Evolutionary conservation across 2,113 vertebrate species (phyloP).

Genomic region (Etia nguti): DNA sequence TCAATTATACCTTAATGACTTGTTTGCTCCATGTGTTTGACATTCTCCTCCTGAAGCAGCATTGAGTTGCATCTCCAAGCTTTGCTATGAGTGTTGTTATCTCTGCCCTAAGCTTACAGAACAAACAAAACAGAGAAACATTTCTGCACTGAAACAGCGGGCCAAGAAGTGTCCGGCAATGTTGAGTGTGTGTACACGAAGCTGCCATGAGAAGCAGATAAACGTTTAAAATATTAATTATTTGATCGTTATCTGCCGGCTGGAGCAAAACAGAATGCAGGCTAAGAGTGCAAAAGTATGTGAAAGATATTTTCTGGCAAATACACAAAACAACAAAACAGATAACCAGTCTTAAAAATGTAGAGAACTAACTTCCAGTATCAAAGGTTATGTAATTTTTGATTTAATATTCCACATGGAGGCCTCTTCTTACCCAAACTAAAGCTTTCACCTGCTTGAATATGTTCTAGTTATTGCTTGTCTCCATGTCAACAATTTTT

Average conservation of each 20-base stretch:
- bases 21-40: constrained; percentile 1
- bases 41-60: background rate
- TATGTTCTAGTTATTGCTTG: background rate
- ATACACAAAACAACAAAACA: background rate
- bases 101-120: background rate
- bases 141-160: background rate
- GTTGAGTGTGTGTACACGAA: constrained; percentile 44
- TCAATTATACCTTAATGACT: background rate
- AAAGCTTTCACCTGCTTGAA: background rate
- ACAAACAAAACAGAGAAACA: constrained; percentile 21
- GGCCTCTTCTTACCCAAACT: background rate
- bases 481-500: background rate
- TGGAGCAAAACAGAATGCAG: constrained; percentile 4
- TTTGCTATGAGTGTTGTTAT: background rate
- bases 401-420: background rate
- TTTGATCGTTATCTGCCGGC: constrained; percentile 37
- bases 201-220: constrained; percentile 41
- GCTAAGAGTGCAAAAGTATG: background rate
- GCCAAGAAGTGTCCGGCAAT: background rate
- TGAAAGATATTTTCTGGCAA: background rate
- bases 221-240: constrained; percentile 42
- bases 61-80: background rate
- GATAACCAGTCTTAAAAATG: background rate
- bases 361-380: background rate
- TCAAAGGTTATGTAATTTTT: background rate